Base-by-base conservation (phyloP, 2,797 vertebrate genomes). In the Schizopygopsis pylzovi region DNA sequence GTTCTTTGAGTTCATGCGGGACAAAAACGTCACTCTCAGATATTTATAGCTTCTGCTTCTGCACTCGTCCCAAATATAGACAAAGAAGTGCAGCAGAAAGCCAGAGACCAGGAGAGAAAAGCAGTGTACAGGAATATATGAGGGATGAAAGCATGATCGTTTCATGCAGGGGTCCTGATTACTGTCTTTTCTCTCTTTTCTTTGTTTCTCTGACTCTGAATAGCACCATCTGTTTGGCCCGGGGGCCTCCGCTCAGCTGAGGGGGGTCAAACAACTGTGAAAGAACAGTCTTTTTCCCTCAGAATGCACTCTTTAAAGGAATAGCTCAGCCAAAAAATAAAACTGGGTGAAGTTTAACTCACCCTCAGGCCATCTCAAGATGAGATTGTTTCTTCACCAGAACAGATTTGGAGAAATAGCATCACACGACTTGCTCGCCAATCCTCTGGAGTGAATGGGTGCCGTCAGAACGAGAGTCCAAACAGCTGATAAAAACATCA, bases 11-110 rank as follows among this genome's bases (percentile, higher is more conserved):
- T 70, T 80, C 68, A 79, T 65, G 72, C 18, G 49, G 45, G 52
- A 43, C 9, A 10, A 28, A 59, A 52, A 67, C 67, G 73, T 63
- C 22, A 13, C 37, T 16, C 70, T 33, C n/a, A 52, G 81, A 81
- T 91, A 89, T 89, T 89, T 91, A 88, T 90, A 86, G 88, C 86
- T 82, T 82, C 85, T 84, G 63, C 73, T 87, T 81, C 85, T 88
- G 56, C 79, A 73, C 16, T 56, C 22, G 85, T 70, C 87, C 88
- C 89, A 90, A 89, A 91, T 89, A 87, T 89, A 89, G 90, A 82
- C 86, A 68, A 84, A 84, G 63, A n/a, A 71, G 43, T 78, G 41
- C 71, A 81, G 68, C 59, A 83, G 67, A 84, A 82, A 67, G 76
- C 54, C 56, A 71, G 77, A 54, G 25, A 33, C 16, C 5, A 6